These are phyloP conservation scores for Elysia crispata DNA, from an alignment of 2,888 invertebrate species.

Conservation along the genomic window DNA sequence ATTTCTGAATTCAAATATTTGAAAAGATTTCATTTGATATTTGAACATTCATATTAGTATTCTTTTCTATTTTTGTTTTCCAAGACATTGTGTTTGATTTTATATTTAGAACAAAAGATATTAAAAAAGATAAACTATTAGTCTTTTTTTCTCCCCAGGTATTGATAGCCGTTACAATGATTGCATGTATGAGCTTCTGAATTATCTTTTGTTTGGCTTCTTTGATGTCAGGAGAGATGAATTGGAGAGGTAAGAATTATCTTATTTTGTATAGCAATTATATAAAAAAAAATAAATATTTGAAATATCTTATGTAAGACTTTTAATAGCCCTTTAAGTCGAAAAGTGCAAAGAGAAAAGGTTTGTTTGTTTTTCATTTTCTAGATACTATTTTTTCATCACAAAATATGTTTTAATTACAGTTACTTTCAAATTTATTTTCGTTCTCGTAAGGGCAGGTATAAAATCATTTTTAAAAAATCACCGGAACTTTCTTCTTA, in stretches of 20 bases:
- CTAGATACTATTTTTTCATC: constrained; percentile 54
- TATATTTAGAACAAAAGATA: not conserved
- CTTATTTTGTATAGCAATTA: constrained; percentile 42
- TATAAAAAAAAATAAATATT: too few species aligned
- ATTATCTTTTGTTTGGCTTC: constrained; percentile 74
- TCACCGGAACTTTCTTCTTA: too few species aligned
- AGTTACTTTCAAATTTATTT: too few species aligned
- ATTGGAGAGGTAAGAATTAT: constrained; percentile 65
- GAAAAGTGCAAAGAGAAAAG: too few species aligned
- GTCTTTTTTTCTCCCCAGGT: constrained; percentile 63
- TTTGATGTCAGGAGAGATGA: constrained; percentile 70
- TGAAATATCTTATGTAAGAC: too few species aligned
- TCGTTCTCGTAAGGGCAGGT: too few species aligned
- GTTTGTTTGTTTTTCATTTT: too few species aligned
- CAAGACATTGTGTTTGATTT: not conserved
- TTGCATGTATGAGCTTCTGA: constrained; percentile 71
- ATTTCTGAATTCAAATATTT: not conserved
- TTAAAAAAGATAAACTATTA: not conserved
- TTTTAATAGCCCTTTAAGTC: too few species aligned
- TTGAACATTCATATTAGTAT: not conserved
- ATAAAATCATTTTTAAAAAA: too few species aligned
- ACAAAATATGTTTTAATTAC: not conserved
- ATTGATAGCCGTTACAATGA: constrained; percentile 76
- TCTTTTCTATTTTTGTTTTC: not conserved
- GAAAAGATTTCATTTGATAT: not conserved